Evolutionary conservation across 2,113 vertebrate genomes (phyloP), one percentile per base, ranked within the genome.

Genomic region (Cebidichthys violaceus): DNA sequence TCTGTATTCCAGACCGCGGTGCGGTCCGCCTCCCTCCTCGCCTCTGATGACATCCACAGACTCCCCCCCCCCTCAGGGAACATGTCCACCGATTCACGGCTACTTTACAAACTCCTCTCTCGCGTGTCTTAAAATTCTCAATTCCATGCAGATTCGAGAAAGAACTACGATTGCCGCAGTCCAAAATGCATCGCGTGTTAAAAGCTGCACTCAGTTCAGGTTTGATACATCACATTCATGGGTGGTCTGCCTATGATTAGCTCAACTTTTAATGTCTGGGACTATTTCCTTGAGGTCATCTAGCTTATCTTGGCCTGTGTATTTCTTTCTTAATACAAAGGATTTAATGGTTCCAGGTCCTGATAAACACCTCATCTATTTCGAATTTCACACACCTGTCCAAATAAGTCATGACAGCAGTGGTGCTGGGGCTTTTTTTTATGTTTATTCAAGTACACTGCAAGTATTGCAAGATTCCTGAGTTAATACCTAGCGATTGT

Each of bases 21-120:
- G 84, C 79, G 24, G 71, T 70, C 39, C 69, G 83, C 81, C 88
- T 91, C 82, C 52, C 50, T 33, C 68, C 70, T 81, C 62, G 41
- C 55, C 79, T 76, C 88, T 94, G 94, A 95, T 95, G 92, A 92
- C 89, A 94, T 92, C 89, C 84, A 29, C 93, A 95, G 93, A 83
- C 83, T 43, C 69, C 10, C 73, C 70, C 83, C 86, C 77, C 67
- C 83, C 89, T n/a, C 2, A n/a, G 70, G 87, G 87, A 86, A 79
- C 82, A 83, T 85, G 88, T 91, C 86, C 55, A 82, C 80, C 39
- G 41, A 81, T 78, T 74, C 67, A 71, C 70, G 78, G 78, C 70
- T 82, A 65, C 72, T 82, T 89, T 52, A 54, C 24, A 75, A 82
- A 71, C 62, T 9, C 71, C 52, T 37, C 87, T 84, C 77, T n/a